These are phyloP conservation scores for Castor canadensis DNA, from an alignment of 2,113 vertebrate species.

Conservation along the genomic window DNA sequence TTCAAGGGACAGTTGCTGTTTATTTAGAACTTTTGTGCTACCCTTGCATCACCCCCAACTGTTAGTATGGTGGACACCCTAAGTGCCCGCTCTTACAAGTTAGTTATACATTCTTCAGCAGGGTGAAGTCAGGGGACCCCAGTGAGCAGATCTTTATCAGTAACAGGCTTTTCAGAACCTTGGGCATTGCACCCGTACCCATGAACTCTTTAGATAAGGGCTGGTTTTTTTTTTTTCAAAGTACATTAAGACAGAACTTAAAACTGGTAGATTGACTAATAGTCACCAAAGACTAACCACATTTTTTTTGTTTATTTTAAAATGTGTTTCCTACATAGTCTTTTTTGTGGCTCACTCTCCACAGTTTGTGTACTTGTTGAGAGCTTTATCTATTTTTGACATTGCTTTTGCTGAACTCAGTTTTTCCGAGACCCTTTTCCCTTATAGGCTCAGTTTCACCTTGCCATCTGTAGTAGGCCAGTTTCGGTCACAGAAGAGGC, in stretches of 20 bases:
- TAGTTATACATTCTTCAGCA: neutral
- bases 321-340: constrained; percentile 37
- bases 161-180: neutral
- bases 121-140: neutral
- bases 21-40: neutral
- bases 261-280: constrained; percentile 1
- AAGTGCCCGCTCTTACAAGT: neutral
- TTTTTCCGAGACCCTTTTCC: constrained; percentile 69
- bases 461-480: neutral
- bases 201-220: neutral
- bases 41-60: neutral
- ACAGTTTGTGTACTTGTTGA: constrained; percentile 7
- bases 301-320: constrained; percentile 59
- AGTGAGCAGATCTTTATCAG: neutral
- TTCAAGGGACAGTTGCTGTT: neutral
- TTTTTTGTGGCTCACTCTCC: constrained; percentile 59
- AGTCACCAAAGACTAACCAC: constrained; percentile 42
- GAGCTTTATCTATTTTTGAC: neutral
- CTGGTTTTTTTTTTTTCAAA: neutral
- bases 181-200: neutral
- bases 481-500: constrained; percentile 57
- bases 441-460: neutral
- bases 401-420: constrained; percentile 55
- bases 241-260: neutral
- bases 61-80: neutral